phyloP scores from a whole-genome alignment of 2,888 invertebrate genomes.

The Leptinotarsa rubiginosa region DNA sequence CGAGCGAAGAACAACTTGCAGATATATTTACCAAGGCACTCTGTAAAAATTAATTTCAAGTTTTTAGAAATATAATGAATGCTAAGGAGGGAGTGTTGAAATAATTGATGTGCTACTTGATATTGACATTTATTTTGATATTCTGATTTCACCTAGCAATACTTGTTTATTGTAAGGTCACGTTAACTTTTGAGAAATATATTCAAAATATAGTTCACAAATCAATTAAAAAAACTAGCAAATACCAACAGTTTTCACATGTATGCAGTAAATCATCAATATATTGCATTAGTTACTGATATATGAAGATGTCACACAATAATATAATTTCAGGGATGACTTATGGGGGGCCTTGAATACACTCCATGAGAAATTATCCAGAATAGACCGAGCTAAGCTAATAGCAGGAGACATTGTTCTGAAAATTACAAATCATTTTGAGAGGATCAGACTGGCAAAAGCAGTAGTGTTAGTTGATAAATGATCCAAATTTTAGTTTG shows the following conservation, averaged over 20 bases:
- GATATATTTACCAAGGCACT: not conserved
- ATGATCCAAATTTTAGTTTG: not conserved
- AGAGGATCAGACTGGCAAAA: conserved; percentile 83
- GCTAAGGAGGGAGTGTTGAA: not conserved
- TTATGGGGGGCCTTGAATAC: conserved; percentile 84
- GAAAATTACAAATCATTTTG: conserved; percentile 86
- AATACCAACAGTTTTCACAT: too few relatives aligned
- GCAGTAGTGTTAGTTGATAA: conserved; percentile 75
- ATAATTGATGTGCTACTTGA: too few relatives aligned
- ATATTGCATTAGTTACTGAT: not conserved
- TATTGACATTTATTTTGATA: too few relatives aligned
- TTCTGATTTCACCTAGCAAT: too few relatives aligned
- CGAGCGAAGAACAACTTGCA: not conserved
- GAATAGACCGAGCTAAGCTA: conserved; percentile 85
- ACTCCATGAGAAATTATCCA: conserved; percentile 78
- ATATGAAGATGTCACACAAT: not conserved
- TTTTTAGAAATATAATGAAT: not conserved
- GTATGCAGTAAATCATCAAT: too few relatives aligned
- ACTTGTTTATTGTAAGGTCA: too few relatives aligned
- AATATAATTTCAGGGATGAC: conserved; percentile 74
- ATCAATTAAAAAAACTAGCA: too few relatives aligned
- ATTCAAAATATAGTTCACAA: too few relatives aligned
- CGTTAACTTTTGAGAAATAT: too few relatives aligned
- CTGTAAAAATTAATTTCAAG: not conserved
- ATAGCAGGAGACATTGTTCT: conserved; percentile 86